phyloP scores from a whole-genome alignment of 2,888 invertebrate genomes.

The Augiades crinisus region DNA sequence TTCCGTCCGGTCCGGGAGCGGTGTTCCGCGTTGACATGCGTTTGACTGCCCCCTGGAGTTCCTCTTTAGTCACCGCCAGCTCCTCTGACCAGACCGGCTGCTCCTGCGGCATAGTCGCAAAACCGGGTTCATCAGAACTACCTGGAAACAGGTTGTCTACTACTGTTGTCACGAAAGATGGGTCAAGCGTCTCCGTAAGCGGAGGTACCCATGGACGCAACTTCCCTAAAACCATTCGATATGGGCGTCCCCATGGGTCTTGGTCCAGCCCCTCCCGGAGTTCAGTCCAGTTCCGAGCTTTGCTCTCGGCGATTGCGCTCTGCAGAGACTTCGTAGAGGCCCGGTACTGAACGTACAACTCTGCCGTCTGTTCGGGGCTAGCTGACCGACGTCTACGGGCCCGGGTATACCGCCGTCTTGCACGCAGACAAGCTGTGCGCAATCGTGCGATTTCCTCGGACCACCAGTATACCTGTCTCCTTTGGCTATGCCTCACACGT shows the following conservation, averaged over 20 bases:
- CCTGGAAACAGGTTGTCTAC: too few relatives aligned
- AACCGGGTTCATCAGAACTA: too few relatives aligned
- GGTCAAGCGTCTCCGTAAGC: constrained; percentile 25
- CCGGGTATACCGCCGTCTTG: not conserved
- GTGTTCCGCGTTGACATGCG: not conserved
- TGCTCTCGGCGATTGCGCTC: not conserved
- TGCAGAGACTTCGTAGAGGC: not conserved
- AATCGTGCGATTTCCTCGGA: not conserved
- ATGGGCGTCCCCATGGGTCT: constrained; percentile 27
- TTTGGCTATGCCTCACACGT: too few relatives aligned
- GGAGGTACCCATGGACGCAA: constrained; percentile 28
- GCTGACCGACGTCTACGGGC: not conserved
- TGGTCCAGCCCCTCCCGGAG: not conserved
- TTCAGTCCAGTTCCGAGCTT: not conserved
- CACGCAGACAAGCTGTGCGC: not conserved
- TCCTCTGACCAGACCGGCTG: not conserved
- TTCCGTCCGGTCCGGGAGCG: not conserved
- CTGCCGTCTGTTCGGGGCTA: not conserved
- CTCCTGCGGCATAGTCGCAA: too few relatives aligned
- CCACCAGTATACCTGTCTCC: not conserved
- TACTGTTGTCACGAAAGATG: too few relatives aligned
- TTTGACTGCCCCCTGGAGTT: not conserved
- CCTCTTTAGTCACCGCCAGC: not conserved
- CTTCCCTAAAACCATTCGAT: constrained; percentile 25
- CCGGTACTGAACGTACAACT: not conserved